Evolutionary conservation across 2,113 vertebrate genomes (phyloP).

Genomic region (Amphiprion percula): DNA sequence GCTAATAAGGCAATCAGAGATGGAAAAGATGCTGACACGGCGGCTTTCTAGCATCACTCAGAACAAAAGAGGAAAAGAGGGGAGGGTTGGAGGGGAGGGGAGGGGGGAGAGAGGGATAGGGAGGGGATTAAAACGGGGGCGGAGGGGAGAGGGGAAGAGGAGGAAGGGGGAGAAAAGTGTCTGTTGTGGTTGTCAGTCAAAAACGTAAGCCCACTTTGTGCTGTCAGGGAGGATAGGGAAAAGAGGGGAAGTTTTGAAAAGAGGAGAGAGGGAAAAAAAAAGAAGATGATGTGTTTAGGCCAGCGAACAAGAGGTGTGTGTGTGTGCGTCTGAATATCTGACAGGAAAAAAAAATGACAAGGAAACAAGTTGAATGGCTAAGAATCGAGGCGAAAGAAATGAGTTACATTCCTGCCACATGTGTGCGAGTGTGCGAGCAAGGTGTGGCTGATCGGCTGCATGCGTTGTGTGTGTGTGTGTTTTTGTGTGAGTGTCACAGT

Average conservation of each 20-base stretch:
- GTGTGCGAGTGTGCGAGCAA: slow-evolving; percentile 3
- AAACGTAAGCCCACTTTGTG: slow-evolving; percentile 83
- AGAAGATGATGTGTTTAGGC: slow-evolving; percentile 72
- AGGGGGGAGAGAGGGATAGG: slow-evolving; percentile 60
- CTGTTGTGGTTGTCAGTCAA: slow-evolving; percentile 88
- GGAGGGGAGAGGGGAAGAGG: slow-evolving; percentile 32
- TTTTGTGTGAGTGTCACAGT: slow-evolving; percentile 58
- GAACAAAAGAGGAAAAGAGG: slow-evolving; percentile 83
- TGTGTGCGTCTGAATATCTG: slow-evolving; percentile 26
- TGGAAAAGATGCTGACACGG: slow-evolving; percentile 87
- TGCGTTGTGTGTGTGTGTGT: slow-evolving; percentile 23
- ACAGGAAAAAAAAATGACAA: slow-evolving; percentile 23
- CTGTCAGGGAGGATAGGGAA: slow-evolving; percentile 77
- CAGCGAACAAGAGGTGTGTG: slow-evolving; percentile 66
- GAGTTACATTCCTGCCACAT: slow-evolving; percentile 10
- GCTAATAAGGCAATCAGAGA: slow-evolving; percentile 89
- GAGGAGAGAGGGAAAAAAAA: slow-evolving; percentile 85
- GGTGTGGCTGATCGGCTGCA: slow-evolving; percentile 52
- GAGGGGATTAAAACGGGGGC: slow-evolving; percentile 79
- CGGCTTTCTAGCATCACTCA: slow-evolving; percentile 85
- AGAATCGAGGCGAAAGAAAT: slow-evolving; percentile 15
- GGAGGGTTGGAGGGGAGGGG: not conserved
- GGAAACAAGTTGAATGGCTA: slow-evolving; percentile 54
- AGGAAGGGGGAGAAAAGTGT: slow-evolving; percentile 46
- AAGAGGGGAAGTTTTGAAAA: slow-evolving; percentile 77